These are phyloP conservation scores for Gephyroberyx darwinii DNA, from an alignment of 2,797 vertebrate genomes.

Conservation along the genomic window DNA sequence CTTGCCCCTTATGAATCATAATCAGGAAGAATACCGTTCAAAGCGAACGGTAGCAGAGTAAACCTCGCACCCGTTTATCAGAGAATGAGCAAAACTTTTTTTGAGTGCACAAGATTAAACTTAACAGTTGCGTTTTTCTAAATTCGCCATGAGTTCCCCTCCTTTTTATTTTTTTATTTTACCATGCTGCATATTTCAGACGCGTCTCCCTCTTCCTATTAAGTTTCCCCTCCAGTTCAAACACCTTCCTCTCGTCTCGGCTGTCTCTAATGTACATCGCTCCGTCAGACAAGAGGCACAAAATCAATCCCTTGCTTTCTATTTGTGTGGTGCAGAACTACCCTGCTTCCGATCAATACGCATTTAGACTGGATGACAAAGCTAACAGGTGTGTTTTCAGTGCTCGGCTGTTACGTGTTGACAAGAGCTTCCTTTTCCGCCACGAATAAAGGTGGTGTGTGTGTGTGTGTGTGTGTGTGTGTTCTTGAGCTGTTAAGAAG, in stretches of 20 bases:
- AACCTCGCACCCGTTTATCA: not conserved
- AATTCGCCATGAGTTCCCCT: not conserved
- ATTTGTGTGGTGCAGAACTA: constrained; percentile 54
- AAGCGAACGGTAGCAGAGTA: not conserved
- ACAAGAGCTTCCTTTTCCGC: constrained; percentile 26
- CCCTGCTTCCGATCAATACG: constrained; percentile 59
- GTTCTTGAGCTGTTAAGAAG: not conserved
- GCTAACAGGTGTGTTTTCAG: constrained; percentile 52
- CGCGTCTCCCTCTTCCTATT: constrained; percentile 34
- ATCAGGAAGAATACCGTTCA: not conserved
- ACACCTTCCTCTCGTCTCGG: constrained; percentile 52
- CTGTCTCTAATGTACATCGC: constrained; percentile 63
- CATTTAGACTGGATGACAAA: constrained; percentile 59
- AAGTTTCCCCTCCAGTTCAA: constrained; percentile 27
- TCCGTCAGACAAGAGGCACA: constrained; percentile 63
- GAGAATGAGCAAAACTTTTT: not conserved
- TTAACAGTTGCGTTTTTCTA: constrained; percentile 17
- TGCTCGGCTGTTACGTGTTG: constrained; percentile 2
- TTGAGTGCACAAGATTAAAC: constrained; percentile 14
- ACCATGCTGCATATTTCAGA: constrained; percentile 31
- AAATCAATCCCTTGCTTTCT: constrained; percentile 73
- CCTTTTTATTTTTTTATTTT: not conserved
- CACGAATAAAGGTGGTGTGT: constrained; percentile 6
- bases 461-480: constrained; percentile 5
- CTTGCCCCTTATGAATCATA: not conserved